These are phyloP conservation scores for Microcebus tavaratra DNA, from an alignment of 2,113 vertebrate genomes.

Conservation along the genomic window DNA sequence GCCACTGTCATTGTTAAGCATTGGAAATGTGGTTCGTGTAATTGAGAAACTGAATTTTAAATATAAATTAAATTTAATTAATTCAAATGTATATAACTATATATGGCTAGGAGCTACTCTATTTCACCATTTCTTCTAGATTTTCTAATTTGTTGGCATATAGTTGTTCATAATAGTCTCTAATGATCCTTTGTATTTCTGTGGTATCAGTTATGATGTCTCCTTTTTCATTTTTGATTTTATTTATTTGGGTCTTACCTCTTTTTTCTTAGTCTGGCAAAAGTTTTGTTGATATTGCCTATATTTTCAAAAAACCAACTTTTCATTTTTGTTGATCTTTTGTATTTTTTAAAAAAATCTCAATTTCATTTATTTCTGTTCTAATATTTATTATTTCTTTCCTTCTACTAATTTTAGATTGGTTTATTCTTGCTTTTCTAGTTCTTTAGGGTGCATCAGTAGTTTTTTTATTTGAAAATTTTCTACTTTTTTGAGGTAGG, in stretches of 20 bases:
- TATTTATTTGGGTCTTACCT: not conserved
- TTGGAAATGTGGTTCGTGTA: not conserved
- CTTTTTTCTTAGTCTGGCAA: not conserved
- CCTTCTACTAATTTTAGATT: not conserved
- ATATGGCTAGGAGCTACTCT: not conserved
- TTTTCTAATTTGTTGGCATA: not conserved
- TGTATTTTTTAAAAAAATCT: not conserved
- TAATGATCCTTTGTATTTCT: not conserved
- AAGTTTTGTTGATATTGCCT: not conserved
- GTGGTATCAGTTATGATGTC: not conserved
- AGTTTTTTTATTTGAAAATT: not conserved
- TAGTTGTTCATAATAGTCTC: not conserved
- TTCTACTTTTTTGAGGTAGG: not conserved
- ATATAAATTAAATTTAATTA: not conserved
- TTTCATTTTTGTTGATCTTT: not conserved
- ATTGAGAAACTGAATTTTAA: slow-evolving; percentile 16
- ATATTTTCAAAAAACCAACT: not conserved
- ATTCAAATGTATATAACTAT: slow-evolving; percentile 14
- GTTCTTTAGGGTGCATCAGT: not conserved
- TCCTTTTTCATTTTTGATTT: not conserved
- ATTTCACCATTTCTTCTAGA: not conserved
- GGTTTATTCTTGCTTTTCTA: not conserved
- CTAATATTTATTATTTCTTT: not conserved
- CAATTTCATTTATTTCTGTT: not conserved
- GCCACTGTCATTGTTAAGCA: not conserved